These are phyloP conservation scores for Drosophila incognita DNA, from an alignment of 2,888 invertebrate species.

Conservation along the genomic window DNA sequence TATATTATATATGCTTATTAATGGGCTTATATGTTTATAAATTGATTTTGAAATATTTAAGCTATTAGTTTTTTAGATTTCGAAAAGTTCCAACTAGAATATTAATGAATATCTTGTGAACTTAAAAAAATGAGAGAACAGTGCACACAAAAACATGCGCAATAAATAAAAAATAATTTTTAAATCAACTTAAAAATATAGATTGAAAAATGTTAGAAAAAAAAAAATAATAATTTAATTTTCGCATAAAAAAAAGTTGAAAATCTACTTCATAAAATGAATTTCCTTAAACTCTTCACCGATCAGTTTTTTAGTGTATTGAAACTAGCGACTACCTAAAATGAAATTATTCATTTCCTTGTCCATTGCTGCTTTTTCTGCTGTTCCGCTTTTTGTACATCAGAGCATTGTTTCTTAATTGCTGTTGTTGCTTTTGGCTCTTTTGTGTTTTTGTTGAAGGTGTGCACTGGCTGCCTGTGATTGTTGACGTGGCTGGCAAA, in stretches of 20 bases:
- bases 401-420: constrained; percentile 49
- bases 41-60: background rate
- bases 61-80: background rate
- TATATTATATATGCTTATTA: no score
- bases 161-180: background rate
- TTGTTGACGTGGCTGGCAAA: constrained; percentile 74
- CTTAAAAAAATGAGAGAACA: background rate
- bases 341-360: constrained; percentile 17
- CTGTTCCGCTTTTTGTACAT: constrained; percentile 21
- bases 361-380: constrained; percentile 20
- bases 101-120: background rate
- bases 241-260: background rate
- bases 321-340: constrained; percentile 5
- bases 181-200: background rate
- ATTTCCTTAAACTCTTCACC: background rate
- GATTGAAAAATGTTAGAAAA: background rate
- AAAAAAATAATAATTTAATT: background rate
- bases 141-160: background rate
- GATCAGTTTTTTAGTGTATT: constrained; percentile 23
- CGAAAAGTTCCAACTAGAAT: background rate
- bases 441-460: constrained; percentile 40
- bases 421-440: constrained; percentile 41
- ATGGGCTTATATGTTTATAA: background rate
- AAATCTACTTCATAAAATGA: background rate
- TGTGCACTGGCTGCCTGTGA: constrained; percentile 50